Conservation (phyloP, 2,113 vertebrate genomes). For the Erinaceus europaeus region DNA sequence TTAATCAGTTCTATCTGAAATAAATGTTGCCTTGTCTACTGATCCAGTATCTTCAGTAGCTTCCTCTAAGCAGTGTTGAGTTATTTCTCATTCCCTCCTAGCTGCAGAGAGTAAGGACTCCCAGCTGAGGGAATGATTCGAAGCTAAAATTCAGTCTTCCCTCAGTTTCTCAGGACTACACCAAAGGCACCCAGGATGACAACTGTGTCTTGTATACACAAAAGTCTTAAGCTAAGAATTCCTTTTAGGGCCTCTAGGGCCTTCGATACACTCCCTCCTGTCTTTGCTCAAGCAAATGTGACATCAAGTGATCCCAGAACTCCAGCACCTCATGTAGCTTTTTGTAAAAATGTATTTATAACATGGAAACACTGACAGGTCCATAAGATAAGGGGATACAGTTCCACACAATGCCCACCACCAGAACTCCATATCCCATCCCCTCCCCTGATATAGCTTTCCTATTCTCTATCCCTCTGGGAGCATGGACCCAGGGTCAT, state of each 20-base stretch:
- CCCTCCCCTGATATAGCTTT: too few relatives aligned
- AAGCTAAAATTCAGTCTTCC: background rate
- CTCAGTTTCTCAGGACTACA: background rate
- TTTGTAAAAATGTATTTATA: too few relatives aligned
- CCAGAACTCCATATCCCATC: too few relatives aligned
- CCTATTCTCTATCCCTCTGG: too few relatives aligned
- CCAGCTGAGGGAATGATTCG: accelerated
- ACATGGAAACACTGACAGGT: too few relatives aligned
- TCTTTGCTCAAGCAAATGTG: background rate
- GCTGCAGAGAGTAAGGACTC: background rate
- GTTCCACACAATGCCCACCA: too few relatives aligned
- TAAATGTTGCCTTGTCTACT: background rate
- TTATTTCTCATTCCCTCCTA: too few relatives aligned
- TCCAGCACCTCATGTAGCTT: too few relatives aligned
- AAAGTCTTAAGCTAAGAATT: background rate
- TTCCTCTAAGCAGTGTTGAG: too few relatives aligned
- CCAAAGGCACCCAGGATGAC: background rate
- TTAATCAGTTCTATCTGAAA: background rate
- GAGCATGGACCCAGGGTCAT: too few relatives aligned
- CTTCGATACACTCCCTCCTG: background rate
- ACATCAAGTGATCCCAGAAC: background rate
- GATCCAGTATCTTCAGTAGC: too few relatives aligned
- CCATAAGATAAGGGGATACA: too few relatives aligned
- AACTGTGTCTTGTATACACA: background rate
- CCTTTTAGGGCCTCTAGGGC: background rate